Percentiles rank a stretch among this genome's conserved stretches.
phyloP scores from a whole-genome alignment of 2,113 vertebrate genomes.

The Grallaria varia region DNA sequence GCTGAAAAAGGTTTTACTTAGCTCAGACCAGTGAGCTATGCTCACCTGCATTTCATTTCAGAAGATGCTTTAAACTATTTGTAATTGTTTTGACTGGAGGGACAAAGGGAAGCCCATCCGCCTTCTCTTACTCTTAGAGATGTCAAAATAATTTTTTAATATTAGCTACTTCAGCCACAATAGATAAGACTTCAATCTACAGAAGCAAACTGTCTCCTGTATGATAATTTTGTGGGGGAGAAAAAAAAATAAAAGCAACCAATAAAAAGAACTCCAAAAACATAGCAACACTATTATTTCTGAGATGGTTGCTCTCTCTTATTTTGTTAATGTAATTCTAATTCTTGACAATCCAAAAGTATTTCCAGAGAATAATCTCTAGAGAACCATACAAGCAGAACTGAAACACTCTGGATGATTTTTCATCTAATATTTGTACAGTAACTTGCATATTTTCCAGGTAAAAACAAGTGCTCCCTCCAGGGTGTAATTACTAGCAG shows the following conservation, averaged over 20 bases:
- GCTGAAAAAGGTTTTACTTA: not conserved
- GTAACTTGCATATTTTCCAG: not conserved
- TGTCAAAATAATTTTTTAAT: not conserved
- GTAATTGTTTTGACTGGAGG: not conserved
- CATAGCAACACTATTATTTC: not conserved
- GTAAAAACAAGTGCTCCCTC: slow-evolving; percentile 22
- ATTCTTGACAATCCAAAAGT: not conserved
- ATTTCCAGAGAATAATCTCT: not conserved
- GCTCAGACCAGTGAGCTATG: not conserved
- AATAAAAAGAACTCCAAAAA: not conserved
- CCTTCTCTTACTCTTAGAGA: not conserved
- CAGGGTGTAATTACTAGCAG: not conserved
- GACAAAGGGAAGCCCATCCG: not conserved
- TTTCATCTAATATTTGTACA: not conserved
- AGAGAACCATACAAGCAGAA: not conserved
- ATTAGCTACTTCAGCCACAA: not conserved
- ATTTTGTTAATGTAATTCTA: not conserved
- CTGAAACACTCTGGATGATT: not conserved
- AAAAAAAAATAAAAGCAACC: not conserved
- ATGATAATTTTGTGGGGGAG: not conserved
- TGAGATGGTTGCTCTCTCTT: not conserved
- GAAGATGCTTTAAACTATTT: not conserved
- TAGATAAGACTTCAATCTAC: not conserved
- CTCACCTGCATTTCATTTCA: not conserved
- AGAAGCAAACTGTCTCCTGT: not conserved